phyloP scores from a whole-genome alignment of 2,113 vertebrate genomes.

The Megatriorchis doriae region DNA sequence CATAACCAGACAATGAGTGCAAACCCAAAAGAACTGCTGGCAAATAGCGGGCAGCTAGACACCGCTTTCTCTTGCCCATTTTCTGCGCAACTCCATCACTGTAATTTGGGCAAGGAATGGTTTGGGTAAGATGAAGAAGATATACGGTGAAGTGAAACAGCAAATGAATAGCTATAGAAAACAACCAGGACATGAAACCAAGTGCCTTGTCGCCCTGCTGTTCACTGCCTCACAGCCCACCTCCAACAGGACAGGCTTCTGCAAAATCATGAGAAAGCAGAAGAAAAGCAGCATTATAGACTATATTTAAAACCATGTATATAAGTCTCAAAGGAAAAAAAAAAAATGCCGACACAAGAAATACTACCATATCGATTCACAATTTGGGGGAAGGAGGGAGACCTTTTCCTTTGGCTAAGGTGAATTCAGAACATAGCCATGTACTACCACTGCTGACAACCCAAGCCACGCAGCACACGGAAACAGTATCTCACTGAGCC shows the following conservation, averaged over 20 bases:
- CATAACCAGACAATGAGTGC: background rate
- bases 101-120: background rate
- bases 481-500: accelerated
- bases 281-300: background rate
- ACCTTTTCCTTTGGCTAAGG: background rate
- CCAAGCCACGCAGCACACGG: background rate
- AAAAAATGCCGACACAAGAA: background rate
- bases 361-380: background rate
- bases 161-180: background rate
- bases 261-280: background rate
- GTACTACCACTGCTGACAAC: background rate
- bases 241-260: background rate
- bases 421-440: background rate
- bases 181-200: background rate
- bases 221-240: background rate
- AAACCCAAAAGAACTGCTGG: background rate
- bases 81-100: background rate
- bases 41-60: background rate
- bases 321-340: background rate
- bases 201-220: background rate
- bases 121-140: background rate
- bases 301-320: background rate
- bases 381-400: background rate
- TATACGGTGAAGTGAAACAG: background rate
- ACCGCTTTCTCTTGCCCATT: background rate